phyloP scores from a whole-genome alignment of 2,797 vertebrate genomes.

The Notoglanidium macrostoma region DNA sequence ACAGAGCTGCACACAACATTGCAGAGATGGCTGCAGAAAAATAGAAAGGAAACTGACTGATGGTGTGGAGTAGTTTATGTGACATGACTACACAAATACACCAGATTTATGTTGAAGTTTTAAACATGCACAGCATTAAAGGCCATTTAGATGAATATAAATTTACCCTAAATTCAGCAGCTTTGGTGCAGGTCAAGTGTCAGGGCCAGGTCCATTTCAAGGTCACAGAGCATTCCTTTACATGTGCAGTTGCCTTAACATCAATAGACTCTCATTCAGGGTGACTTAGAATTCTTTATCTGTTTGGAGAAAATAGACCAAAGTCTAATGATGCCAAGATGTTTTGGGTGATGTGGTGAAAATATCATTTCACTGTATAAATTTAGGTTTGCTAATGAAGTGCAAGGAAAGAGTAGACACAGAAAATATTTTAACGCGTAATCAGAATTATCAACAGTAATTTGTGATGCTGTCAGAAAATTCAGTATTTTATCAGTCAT shows the following conservation, averaged over 20 bases:
- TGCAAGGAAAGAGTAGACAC: neutral
- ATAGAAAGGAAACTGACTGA: neutral
- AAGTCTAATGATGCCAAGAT: neutral
- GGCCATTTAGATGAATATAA: neutral
- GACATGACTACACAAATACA: neutral
- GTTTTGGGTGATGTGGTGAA: no score
- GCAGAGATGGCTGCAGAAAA: neutral
- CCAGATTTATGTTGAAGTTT: neutral
- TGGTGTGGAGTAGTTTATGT: neutral
- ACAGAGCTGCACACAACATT: neutral
- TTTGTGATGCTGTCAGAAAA: neutral
- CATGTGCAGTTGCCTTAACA: neutral
- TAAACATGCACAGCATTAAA: neutral
- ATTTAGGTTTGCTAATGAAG: neutral
- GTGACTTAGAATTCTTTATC: no score
- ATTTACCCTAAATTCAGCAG: neutral
- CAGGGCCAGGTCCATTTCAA: neutral
- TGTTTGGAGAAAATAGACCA: neutral
- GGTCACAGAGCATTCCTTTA: slow-evolving; percentile 8
- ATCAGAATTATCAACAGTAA: neutral
- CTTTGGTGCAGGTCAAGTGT: neutral
- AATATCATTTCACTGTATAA: neutral
- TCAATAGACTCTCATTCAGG: neutral
- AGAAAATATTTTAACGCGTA: neutral
- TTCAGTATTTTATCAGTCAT: neutral